phyloP scores from a whole-genome alignment of 2,888 invertebrate species.

The Podotricha telesiphe region DNA sequence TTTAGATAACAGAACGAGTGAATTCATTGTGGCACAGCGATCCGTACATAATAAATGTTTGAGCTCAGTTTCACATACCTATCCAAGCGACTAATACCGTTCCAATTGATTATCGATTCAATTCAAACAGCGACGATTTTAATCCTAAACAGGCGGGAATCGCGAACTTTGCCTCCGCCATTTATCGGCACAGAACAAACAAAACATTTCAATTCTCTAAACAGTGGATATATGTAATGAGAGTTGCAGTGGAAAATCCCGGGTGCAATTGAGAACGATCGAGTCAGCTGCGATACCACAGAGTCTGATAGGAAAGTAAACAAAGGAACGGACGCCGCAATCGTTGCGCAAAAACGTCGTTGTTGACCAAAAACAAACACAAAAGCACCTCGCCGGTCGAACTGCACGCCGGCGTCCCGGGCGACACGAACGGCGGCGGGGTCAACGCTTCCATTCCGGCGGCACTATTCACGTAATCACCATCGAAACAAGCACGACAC shows the following conservation, averaged over 20 bases:
- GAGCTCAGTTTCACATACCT: constrained; percentile 31
- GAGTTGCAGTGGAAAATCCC: constrained; percentile 48
- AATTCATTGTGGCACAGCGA: constrained; percentile 55
- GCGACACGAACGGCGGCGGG: constrained; percentile 57
- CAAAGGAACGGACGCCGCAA: constrained; percentile 42
- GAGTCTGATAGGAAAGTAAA: constrained; percentile 43
- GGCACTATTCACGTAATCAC: constrained; percentile 56
- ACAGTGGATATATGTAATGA: constrained; percentile 50
- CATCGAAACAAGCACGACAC: constrained; percentile 54
- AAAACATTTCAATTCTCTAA: constrained; percentile 52
- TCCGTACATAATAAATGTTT: constrained; percentile 45
- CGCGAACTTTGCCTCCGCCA: constrained; percentile 45
- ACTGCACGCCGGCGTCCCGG: constrained; percentile 46
- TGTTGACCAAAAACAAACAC: constrained; percentile 67
- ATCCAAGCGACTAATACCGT: constrained; percentile 32
- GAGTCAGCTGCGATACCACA: constrained; percentile 58
- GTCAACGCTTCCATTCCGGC: constrained; percentile 70
- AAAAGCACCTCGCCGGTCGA: constrained; percentile 66
- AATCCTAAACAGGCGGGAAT: constrained; percentile 54
- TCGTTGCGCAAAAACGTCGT: constrained; percentile 48
- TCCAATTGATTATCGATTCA: constrained; percentile 53
- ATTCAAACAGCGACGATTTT: constrained; percentile 48
- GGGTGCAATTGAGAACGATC: constrained; percentile 59
- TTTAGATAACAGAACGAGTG: constrained; percentile 61
- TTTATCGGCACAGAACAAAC: constrained; percentile 49